phyloP scores from a whole-genome alignment of 2,113 vertebrate species.

The Tangachromis dhanisi region DNA sequence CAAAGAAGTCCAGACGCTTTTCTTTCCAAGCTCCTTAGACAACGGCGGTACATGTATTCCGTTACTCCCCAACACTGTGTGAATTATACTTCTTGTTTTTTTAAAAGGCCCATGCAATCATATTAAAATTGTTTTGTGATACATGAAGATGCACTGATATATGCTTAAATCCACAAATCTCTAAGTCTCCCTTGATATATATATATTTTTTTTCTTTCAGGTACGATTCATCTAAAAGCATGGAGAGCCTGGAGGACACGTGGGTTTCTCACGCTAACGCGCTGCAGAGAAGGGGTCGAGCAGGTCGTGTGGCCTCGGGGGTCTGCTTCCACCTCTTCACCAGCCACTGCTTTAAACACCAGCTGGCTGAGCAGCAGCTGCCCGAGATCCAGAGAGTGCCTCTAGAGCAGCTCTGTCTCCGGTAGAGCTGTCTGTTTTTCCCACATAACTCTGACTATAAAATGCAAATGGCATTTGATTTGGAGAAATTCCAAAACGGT shows the following conservation, averaged over 20 bases:
- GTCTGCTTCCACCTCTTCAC: constrained; percentile 97
- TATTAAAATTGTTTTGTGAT: neutral
- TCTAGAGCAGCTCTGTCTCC: constrained; percentile 92
- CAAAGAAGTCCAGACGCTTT: neutral
- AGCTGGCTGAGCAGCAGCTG: constrained; percentile 85
- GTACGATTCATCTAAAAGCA: constrained; percentile 90
- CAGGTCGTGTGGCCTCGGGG: constrained; percentile 90
- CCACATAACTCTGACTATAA: neutral
- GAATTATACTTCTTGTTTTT: neutral
- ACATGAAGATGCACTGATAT: neutral
- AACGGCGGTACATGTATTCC: fast-evolving
- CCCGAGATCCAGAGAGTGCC: constrained; percentile 95
- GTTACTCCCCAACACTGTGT: neutral
- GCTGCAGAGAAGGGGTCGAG: constrained; percentile 89
- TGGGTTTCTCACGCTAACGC: constrained; percentile 92
- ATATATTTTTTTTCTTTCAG: constrained; percentile 45
- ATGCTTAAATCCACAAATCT: neutral
- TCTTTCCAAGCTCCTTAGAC: neutral
- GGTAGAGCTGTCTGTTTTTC: constrained; percentile 63
- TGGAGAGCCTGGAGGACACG: constrained; percentile 95
- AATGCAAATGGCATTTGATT: neutral
- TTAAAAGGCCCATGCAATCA: neutral
- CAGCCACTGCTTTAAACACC: constrained; percentile 87
- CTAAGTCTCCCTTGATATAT: neutral
- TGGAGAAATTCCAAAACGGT: neutral